Evolutionary conservation across 2,113 vertebrate species (phyloP).

Genomic region (Forbesichthys papilliferus): DNA sequence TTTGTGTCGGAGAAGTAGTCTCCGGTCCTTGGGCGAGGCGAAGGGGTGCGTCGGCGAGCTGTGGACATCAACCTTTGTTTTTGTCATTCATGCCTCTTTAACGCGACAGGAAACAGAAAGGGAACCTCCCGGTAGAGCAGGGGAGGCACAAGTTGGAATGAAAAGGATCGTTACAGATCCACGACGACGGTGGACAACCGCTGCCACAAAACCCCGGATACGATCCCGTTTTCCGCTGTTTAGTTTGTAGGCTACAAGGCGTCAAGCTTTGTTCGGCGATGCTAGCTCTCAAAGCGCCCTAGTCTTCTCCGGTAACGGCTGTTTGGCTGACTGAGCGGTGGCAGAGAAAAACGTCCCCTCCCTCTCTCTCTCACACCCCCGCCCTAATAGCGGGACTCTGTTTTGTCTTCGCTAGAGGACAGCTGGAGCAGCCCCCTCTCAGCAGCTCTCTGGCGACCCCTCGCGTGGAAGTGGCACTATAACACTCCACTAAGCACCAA

Average conservation of each 20-base stretch:
- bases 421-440: slow-evolving; percentile 4
- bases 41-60: slow-evolving; percentile 71
- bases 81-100: slow-evolving; percentile 83
- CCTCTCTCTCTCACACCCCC: slow-evolving; percentile 36
- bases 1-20: slow-evolving; percentile 74
- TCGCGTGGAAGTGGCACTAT: too few relatives aligned
- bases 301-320: background rate
- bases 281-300: slow-evolving; percentile 1
- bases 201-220: too few relatives aligned
- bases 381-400: background rate
- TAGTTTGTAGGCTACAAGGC: slow-evolving; percentile 18
- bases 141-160: slow-evolving; percentile 23
- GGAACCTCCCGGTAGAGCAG: slow-evolving; percentile 41
- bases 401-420: background rate
- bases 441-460: slow-evolving; percentile 70
- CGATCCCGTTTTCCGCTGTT: slow-evolving; percentile 10
- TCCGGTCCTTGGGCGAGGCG: slow-evolving; percentile 78
- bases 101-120: slow-evolving; percentile 55
- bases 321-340: background rate
- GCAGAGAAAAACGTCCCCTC: background rate
- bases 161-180: too few relatives aligned
- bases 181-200: too few relatives aligned
- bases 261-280: too few relatives aligned
- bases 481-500: too few relatives aligned
- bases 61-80: slow-evolving; percentile 82